These are phyloP conservation scores for Drepana falcataria DNA, from an alignment of 2,888 invertebrate genomes.

Conservation along the genomic window DNA sequence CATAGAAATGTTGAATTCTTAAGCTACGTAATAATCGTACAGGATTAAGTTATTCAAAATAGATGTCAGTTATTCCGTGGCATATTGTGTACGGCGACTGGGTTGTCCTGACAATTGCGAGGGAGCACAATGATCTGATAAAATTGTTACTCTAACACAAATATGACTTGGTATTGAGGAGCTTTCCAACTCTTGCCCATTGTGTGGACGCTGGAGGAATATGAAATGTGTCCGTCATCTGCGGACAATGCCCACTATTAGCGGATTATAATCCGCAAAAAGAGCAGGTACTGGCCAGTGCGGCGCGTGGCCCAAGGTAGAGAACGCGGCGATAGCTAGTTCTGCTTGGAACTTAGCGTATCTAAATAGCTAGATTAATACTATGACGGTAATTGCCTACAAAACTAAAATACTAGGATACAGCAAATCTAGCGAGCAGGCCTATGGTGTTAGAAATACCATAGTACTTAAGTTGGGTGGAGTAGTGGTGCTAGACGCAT, in stretches of 20 bases:
- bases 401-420: too few relatives aligned
- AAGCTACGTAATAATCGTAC: neutral
- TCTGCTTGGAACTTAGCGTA: too few relatives aligned
- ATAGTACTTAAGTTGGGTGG: too few relatives aligned
- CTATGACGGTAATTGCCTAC: too few relatives aligned
- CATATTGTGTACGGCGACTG: neutral
- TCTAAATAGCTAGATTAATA: too few relatives aligned
- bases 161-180: conserved; percentile 45
- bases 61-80: neutral
- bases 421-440: too few relatives aligned
- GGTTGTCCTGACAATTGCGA: conserved; percentile 6
- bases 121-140: conserved; percentile 29
- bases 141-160: conserved; percentile 50
- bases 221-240: conserved; percentile 1
- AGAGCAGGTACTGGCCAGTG: conserved; percentile 25
- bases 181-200: conserved; percentile 18
- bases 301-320: neutral
- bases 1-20: neutral
- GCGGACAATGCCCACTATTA: conserved; percentile 66
- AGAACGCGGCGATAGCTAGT: neutral
- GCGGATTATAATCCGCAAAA: conserved; percentile 72
- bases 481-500: too few relatives aligned
- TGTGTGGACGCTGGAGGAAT: conserved; percentile 4
- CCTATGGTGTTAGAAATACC: too few relatives aligned
- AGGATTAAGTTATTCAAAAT: neutral